Evolutionary conservation across 2,888 invertebrate genomes (phyloP), one percentile per base, ranked within the genome.

Genomic region (Chrysina gloriosa): DNA sequence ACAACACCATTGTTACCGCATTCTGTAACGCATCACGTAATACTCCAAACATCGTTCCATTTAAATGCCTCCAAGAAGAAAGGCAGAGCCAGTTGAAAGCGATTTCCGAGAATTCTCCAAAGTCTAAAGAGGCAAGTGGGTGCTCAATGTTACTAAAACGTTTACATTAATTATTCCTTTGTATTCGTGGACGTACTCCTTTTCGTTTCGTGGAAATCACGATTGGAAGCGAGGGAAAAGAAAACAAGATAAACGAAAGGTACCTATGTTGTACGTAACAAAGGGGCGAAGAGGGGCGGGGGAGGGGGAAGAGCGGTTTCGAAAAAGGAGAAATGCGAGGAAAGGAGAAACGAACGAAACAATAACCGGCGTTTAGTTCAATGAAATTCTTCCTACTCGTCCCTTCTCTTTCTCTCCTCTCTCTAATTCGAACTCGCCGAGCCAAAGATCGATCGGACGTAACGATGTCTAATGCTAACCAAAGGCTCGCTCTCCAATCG

Each of bases 391-490:
- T 34, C 16, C 39, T 34, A 63, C 71, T 74, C 71, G 52, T 74
- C 73, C 76, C 72, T n/a, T n/a, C n/a, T n/a, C n/a, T n/a, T n/a
- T n/a, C n/a, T n/a, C n/a, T n/a, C n/a, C n/a, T n/a, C n/a, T n/a
- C n/a, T n/a, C n/a, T n/a, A n/a, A n/a, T n/a, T n/a, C n/a, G n/a
- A n/a, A n/a, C n/a, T n/a, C n/a, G n/a, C n/a, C n/a, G n/a, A n/a
- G n/a, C n/a, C n/a, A n/a, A n/a, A n/a, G n/a, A n/a, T n/a, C n/a
- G n/a, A n/a, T n/a, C n/a, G n/a, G n/a, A n/a, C n/a, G n/a, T n/a
- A n/a, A n/a, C n/a, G n/a, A 76, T 76, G 76, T 77, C 75, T 75
- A 73, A 74, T 74, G 71, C 72, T 69, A 70, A 50, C 23, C 48
- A 25, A 50, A 21, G 3, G 48, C 48, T 21, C 14, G 25, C 48